Conservation (phyloP, 2,113 vertebrate genomes). For the Capra hircus region DNA sequence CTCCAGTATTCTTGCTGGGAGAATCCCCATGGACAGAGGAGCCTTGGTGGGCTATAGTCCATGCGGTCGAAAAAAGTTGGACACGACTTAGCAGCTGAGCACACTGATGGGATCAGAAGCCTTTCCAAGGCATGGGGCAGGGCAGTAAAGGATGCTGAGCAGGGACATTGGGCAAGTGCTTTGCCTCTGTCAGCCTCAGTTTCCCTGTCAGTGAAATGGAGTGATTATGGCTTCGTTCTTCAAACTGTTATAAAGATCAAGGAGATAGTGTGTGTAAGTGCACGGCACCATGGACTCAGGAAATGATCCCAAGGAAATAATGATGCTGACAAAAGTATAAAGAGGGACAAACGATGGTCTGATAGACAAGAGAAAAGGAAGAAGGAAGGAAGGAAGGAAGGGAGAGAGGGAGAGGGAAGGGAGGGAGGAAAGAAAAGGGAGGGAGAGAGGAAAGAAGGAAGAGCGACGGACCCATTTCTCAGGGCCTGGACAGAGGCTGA, state of each 20-base stretch:
- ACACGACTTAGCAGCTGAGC: neutral
- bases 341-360: neutral
- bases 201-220: neutral
- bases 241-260: neutral
- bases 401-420: neutral
- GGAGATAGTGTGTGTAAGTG: neutral
- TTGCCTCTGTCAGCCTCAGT: neutral
- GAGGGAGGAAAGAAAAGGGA: neutral
- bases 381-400: neutral
- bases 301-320: neutral
- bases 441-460: neutral
- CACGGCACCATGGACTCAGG: neutral
- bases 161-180: neutral
- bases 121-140: neutral
- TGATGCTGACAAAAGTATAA: neutral
- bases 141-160: neutral
- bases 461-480: neutral
- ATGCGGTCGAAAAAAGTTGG: neutral
- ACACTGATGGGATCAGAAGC: neutral
- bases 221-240: neutral
- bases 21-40: neutral
- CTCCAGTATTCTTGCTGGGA: neutral
- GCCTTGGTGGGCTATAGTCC: neutral
- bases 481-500: neutral
- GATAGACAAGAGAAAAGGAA: neutral